Evolutionary conservation across 2,113 vertebrate genomes (phyloP), one percentile per base, ranked within the genome.

Genomic region (Pomatorhinus ruficollis): DNA sequence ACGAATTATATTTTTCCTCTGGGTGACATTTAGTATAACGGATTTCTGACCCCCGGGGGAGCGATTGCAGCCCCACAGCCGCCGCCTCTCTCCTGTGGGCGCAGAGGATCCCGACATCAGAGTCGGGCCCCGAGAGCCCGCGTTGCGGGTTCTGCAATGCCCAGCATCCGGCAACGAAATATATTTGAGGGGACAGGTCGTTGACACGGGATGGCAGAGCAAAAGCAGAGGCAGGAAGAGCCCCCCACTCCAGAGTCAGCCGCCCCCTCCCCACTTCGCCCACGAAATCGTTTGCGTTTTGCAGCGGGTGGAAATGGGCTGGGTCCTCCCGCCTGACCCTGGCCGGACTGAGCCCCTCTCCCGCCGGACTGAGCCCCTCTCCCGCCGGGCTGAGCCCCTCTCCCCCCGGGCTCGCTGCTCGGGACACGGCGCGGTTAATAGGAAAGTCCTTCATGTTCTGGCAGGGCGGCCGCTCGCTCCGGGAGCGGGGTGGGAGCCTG

Each of bases 211-310:
- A 12, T 15, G 31, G 45, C 79, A 35, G 28, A 76, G 39, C n/a
- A 42, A 66, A 84, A 42, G 57, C 49, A 57, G 60, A 40, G 2
- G 7, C 4, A 10, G 74, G 49, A 45, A 54, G 31, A 63, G 52
- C 28, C 33, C n/a, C 59, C 22, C 25, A 5, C 4, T 4, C 23
- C 37, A 1, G 22, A 44, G 2, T 2, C 47, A 64, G 61, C 61
- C 2, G 2, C 45, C 17, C 22, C 30, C 35, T 68, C 18, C 0
- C 5, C 35, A 12, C 33, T n/a, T 52, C 14, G 50, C 35, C 53
- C 52, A 44, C 17, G 63, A 68, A 93, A 52, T 88, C 91, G 86
- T 96, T 95, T 64, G 28, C 44, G 11, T 68, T 88, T 79, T 22
- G 44, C 25, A 8, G 85, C 3, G 5, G 35, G 2, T 33, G 65